A percentile compares a stretch with the other conserved stretches of the same genome.
Conservation (phyloP, 2,797 vertebrate genomes). For the Sebastes iracundus region DNA sequence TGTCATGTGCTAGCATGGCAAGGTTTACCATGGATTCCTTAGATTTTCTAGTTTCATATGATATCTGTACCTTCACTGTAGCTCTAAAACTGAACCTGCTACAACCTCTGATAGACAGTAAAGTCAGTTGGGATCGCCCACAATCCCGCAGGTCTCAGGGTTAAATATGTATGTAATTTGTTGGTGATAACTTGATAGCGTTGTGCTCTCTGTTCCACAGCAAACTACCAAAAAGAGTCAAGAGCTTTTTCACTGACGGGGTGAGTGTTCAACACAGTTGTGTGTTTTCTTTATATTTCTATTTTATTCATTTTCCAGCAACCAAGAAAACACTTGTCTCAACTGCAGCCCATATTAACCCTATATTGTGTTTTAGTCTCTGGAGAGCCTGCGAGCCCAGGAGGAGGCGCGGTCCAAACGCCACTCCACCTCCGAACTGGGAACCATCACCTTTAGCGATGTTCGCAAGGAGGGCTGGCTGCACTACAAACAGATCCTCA, state of each 20-base stretch:
- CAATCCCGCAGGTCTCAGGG: no score
- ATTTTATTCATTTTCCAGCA: neutral
- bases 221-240: constrained; percentile 92
- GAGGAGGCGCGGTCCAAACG: constrained; percentile 92
- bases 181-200: no score
- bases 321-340: rapidly evolving
- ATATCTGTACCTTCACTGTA: no score
- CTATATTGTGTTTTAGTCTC: constrained; percentile 81
- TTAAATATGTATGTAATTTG: rapidly evolving
- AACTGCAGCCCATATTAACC: neutral
- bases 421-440: constrained; percentile 94
- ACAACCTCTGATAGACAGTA: no score
- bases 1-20: neutral
- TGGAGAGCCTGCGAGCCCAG: constrained; percentile 88
- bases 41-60: no score
- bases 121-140: no score
- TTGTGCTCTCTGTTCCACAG: constrained; percentile 70
- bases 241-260: constrained; percentile 95
- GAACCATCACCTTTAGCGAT: constrained; percentile 88
- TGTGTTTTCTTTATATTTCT: neutral
- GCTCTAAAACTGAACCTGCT: no score
- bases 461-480: constrained; percentile 95
- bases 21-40: no score
- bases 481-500: constrained; percentile 96
- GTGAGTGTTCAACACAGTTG: constrained; percentile 77